Base-by-base conservation (phyloP, 2,797 vertebrate species). In the Clarias pachynema region DNA sequence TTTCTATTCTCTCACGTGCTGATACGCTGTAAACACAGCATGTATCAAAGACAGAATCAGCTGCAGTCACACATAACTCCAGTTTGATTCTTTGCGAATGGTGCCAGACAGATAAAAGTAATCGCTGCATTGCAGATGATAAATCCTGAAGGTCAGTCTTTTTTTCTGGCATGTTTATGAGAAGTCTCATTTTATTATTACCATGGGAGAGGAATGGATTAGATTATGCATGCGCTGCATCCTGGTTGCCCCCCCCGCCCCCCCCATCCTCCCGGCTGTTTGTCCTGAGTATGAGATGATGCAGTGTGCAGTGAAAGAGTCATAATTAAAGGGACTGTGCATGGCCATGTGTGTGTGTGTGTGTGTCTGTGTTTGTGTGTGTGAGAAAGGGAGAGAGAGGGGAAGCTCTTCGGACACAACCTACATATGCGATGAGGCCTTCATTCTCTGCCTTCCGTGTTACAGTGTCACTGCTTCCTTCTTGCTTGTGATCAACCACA, bases 111-210 rank as follows among this genome's bases (percentile, higher is more conserved):
- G 91, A 94, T 92, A 92, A 90, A 92, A 91, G 89, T 91, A 92
- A 94, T 94, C 91, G 89, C 95, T 94, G 94, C 94, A 95, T 92
- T 95, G 95, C 93, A 95, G 94, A 93, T 92, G 91, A 94, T 94
- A 91, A 93, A 91, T 93, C 83, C 84, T 92, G 93, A 95, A 95
- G 94, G 93, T 95, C 92, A 93, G 85, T 89, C 86, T 77, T 90
- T 90, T 88, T 90, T 88, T 84, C 70, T 82, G 88, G 80, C 86
- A 80, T 85, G 86, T 86, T 89, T 89, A 77, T 77, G 87, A 81
- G 70, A 84, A 86, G 79, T 44, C 56, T 82, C 56, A 72, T 82
- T 86, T 90, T 81, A 83, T 79, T 88, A 86, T 85, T 90, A 81
- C 79, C 85, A 90, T 87, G 81, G 84, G 88, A 83, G 69, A 84